Evolutionary conservation across 2,113 vertebrate species (phyloP).

Genomic region (Microtus richardsoni): DNA sequence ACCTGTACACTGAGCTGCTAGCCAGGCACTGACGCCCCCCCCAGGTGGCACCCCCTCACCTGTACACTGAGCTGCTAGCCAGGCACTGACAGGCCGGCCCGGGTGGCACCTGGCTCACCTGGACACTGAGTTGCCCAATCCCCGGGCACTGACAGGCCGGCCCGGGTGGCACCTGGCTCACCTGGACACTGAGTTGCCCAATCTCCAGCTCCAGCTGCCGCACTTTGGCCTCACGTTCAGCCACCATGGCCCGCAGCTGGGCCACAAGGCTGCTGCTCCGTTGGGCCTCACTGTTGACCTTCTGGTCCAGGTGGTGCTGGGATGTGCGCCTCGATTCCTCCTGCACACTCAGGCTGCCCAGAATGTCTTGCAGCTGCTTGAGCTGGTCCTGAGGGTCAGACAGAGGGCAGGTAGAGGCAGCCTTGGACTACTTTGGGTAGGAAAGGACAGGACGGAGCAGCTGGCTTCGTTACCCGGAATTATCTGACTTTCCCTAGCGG

Average conservation of each 20-base stretch:
- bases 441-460: too few relatives aligned
- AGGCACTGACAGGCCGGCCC: neutral
- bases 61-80: slow-evolving; percentile 64
- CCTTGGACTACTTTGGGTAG: neutral
- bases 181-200: slow-evolving; percentile 84
- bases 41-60: slow-evolving; percentile 80
- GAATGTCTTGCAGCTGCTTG: slow-evolving; percentile 90
- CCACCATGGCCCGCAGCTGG: slow-evolving; percentile 87
- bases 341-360: slow-evolving; percentile 88
- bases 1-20: slow-evolving; percentile 81
- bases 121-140: slow-evolving; percentile 62
- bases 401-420: neutral
- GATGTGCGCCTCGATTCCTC: slow-evolving; percentile 77
- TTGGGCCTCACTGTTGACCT: slow-evolving; percentile 82
- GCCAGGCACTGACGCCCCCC: slow-evolving; percentile 50
- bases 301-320: slow-evolving; percentile 74
- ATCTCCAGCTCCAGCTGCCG: slow-evolving; percentile 88
- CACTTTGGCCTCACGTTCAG: slow-evolving; percentile 89
- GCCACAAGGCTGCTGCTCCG: slow-evolving; percentile 83
- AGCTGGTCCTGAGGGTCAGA: slow-evolving; percentile 89
- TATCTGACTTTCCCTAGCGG: neutral
- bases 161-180: slow-evolving; percentile 51
- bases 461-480: neutral
- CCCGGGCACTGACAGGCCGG: neutral
- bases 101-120: slow-evolving; percentile 81